A percentile compares a stretch with the other conserved stretches of the same genome.
phyloP scores from a whole-genome alignment of 2,888 invertebrate genomes.

The Baronia brevicornis region DNA sequence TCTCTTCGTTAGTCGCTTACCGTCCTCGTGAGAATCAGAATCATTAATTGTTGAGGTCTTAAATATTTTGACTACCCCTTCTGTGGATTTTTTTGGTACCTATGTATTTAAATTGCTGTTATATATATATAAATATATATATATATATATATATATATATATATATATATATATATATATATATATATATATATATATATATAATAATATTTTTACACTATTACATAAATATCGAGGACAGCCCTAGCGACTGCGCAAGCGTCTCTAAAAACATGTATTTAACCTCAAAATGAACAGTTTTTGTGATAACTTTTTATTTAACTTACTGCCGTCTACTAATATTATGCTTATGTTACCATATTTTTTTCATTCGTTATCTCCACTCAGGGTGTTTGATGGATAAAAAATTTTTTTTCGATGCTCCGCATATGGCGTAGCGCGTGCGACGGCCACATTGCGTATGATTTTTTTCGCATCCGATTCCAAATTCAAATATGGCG shows the following conservation, averaged over 20 bases:
- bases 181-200: slow-evolving; percentile 9
- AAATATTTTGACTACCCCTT: no score
- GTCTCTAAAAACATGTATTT: slow-evolving; percentile 50
- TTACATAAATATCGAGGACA: slow-evolving; percentile 16
- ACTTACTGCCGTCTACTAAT: slow-evolving; percentile 54
- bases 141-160: no score
- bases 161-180: no score
- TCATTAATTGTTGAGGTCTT: no score
- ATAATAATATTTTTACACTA: not conserved
- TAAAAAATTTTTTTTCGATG: slow-evolving; percentile 26
- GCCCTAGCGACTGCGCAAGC: slow-evolving; percentile 29
- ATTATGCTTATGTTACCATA: slow-evolving; percentile 71
- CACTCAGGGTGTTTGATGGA: slow-evolving; percentile 55
- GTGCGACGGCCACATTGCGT: slow-evolving; percentile 67
- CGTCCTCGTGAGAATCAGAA: no score
- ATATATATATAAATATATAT: no score
- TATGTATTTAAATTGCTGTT: no score
- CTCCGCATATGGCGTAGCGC: slow-evolving; percentile 60
- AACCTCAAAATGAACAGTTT: slow-evolving; percentile 61
- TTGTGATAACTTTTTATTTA: slow-evolving; percentile 55
- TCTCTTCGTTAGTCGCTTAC: no score
- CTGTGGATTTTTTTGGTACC: no score
- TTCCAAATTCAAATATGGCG: slow-evolving; percentile 64
- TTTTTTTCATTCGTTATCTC: slow-evolving; percentile 56
- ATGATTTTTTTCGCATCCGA: slow-evolving; percentile 70